Evolutionary conservation across 2,797 vertebrate species (phyloP), one percentile per base, ranked within the genome.

Genomic region (Danio jaintianensis): DNA sequence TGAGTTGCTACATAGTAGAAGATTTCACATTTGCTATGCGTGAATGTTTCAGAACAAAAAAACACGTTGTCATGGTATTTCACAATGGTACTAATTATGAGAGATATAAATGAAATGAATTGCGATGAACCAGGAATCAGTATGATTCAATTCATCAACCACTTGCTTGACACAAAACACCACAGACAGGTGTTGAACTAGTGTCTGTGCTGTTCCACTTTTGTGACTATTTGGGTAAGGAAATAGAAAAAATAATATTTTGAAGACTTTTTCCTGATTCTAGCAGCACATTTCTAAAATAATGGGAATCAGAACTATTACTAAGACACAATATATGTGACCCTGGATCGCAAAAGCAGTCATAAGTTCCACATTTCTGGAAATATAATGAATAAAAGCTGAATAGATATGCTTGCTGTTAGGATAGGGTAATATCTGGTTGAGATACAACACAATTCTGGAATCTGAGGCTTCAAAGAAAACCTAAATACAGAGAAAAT

Each of bases 1-100:
- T 22, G 0, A 61, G 55, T 64, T 84, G 85, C 85, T 86, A 86
- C 85, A 86, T 86, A 84, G 75, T 64, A 56, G 68, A 75, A 48
- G 16, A 6, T 29, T 71, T 84, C 52, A 78, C 80, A 59, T 68
- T 56, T 78, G 42, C 29, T 69, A 36, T 20, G 16, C 47, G 52
- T 45, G 52, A 63, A 77, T 6, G 15, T 15, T 67, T 77, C n/a
- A n/a, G 61, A 42, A 63, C 6, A 43, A 43, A 43, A 43, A 13
- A 36, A 45, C 5, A 20, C 11, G 4, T 20, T 8, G 4, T 18
- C 52, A 43, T 6, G 58, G 9, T 48, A 12, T 16, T 64, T 22
- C 43, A 8, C 18, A 43, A 76, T 13, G 18, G 13, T 5, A 52
- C 43, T 22, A 22, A 20, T 40, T 1, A 15, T 36, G 10, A n/a